Evolutionary conservation across 2,797 vertebrate species (phyloP), one percentile per base, ranked within the genome.

Genomic region (Paguma larvata): DNA sequence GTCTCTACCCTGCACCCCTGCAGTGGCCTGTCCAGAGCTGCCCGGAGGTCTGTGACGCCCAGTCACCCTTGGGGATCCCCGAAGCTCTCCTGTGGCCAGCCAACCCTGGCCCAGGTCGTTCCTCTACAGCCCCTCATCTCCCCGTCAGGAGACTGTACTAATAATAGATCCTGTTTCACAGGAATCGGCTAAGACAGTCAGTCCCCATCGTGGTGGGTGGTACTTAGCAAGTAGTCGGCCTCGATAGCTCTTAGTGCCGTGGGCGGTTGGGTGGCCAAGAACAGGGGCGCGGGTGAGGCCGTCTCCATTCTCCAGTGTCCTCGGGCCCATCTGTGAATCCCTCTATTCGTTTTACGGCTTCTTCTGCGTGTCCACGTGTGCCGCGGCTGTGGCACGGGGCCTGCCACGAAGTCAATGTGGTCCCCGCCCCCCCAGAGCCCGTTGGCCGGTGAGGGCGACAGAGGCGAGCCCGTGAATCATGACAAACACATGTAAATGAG

Each of bases 281-380:
- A 5, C 5, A 1, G 4, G 38, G 13, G 21, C 21, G 8, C 16
- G 41, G 46, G 38, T 44, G 38, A 19, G 12, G 10, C 51, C 4
- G 0, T 18, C 46, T 38, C 27, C 12, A 0, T 11, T 63, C 72
- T 4, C 1, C 4, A 25, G 21, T 5, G 3, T 51, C 48, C 48
- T 41, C 3, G 2, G 11, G 18, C 51, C 68, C 23, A 12, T 59
- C 32, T 15, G 14, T 11, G 70, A 19, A 77, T 5, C 19, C 32
- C 9, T 75, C 5, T 53, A 7, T 70, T 83, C 27, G 14, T n/a
- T 70, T 38, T 25, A 16, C 25, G 83, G 79, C n/a, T 34, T 77
- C 88, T 59, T 11, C 15, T 0, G 8, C 73, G 46, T 19, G 13
- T 32, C 70, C 2, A 1, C 14, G 7, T 18, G 25, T 3, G 19